Base-by-base conservation (phyloP, 2,797 vertebrate genomes). In the Thunnus albacares region DNA sequence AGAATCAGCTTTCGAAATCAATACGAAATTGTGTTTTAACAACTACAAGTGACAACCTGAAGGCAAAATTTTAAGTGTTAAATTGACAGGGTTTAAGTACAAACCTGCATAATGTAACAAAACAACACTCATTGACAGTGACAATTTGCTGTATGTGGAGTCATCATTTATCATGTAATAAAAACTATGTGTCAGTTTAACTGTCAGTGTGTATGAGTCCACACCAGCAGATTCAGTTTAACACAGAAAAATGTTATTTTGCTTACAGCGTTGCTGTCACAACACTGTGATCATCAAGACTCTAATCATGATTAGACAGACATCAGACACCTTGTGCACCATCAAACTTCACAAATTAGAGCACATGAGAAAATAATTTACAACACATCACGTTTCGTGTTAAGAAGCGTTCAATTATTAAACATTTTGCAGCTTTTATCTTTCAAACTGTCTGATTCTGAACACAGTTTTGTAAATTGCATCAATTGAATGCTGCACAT, bases 381-480 rank as follows among this genome's bases (percentile, higher is more conserved):
- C 15, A 52, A 52, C 55, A 52, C 24, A 59, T 41, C 30, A 10
- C 20, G 35, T 30, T 58, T 65, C 47, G 9, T 3, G 49, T 33
- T 53, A 51, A 71, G 13, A 52, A 30, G 33, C 17, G 11, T 20
- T 30, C 70, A 55, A 18, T 38, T 53, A 30, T 58, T 22, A 45
- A 59, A 65, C 35, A 41, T 28, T 18, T 63, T 51, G 49, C 56
- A 35, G 56, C 61, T 30, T 64, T 80, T 24, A 49, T 59, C 28
- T 65, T 47, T 26, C 20, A 12, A 52, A 71, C 47, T 57, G 41
- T 63, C 63, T 60, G 41, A 59, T 45, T 38, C 45, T 13, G 15
- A 76, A 41, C 30, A 56, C 11, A 58, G 20, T 70, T 80, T 77
- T 72, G 17, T 62, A 51, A 71, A 68, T 52, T 63, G 51, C 65